phyloP scores from a whole-genome alignment of 2,797 vertebrate genomes.

The Hemitrygon akajei region DNA sequence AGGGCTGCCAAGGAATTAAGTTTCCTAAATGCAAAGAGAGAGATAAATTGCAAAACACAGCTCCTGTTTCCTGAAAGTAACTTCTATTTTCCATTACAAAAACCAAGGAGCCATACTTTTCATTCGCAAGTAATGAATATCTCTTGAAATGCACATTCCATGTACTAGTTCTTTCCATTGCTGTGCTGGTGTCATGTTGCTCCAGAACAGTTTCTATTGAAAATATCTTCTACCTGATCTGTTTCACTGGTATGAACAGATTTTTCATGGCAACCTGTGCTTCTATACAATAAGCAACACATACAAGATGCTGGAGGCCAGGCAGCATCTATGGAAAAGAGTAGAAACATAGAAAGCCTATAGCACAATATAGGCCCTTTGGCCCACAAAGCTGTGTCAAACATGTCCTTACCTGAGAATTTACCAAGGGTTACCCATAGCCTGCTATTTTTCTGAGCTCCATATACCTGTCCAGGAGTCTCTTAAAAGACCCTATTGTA shows the following conservation, averaged over 20 bases:
- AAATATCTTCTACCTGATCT: neutral
- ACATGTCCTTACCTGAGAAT: too few relatives aligned
- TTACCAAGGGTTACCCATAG: too few relatives aligned
- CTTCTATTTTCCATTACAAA: neutral
- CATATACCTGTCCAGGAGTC: too few relatives aligned
- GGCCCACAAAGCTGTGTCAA: too few relatives aligned
- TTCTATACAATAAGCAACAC: too few relatives aligned
- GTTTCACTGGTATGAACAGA: neutral
- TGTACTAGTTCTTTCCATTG: neutral
- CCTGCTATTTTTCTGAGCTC: too few relatives aligned
- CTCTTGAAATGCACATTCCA: neutral
- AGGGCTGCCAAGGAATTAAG: neutral
- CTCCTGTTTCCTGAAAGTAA: neutral
- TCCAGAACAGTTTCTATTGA: neutral
- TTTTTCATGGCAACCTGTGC: neutral
- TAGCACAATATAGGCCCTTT: too few relatives aligned
- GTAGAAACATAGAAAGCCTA: too few relatives aligned
- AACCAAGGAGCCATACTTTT: neutral
- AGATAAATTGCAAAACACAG: neutral
- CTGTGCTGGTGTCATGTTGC: neutral
- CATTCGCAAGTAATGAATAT: neutral
- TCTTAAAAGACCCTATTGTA: too few relatives aligned
- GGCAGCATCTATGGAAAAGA: too few relatives aligned
- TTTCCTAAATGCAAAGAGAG: neutral
- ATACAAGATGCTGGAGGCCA: too few relatives aligned